A percentile compares a stretch with the other conserved stretches of the same genome.
Conservation (phyloP, 2,888 invertebrate species). For the Litoditis marina region DNA sequence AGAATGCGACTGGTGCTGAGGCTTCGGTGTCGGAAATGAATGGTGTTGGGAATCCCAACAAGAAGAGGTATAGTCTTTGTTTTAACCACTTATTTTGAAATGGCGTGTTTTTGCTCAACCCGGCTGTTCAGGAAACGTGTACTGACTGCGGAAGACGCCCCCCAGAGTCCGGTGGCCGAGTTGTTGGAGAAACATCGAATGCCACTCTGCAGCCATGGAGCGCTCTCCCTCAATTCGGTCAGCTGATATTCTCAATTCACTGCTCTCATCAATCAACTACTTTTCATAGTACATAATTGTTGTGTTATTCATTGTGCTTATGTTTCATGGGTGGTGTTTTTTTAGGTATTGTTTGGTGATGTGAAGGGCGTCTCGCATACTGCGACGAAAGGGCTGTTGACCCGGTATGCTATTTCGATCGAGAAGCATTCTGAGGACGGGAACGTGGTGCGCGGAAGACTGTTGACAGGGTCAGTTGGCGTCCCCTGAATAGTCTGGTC, state of each 20-base stretch:
- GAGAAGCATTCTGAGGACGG: conserved; percentile 8
- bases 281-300: too few species aligned
- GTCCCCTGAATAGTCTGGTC: neutral
- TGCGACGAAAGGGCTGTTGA: conserved; percentile 37
- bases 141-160: too few species aligned
- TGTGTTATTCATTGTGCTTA: neutral
- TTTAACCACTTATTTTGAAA: too few species aligned
- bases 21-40: too few species aligned
- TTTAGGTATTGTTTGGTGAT: conserved; percentile 44
- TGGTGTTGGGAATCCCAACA: too few species aligned
- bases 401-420: conserved; percentile 30
- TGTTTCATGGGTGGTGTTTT: neutral
- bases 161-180: conserved; percentile 23
- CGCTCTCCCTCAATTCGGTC: conserved; percentile 45
- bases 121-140: too few species aligned
- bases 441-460: neutral
- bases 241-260: too few species aligned
- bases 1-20: too few species aligned
- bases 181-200: conserved; percentile 23
- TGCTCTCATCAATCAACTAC: too few species aligned
- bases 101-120: too few species aligned
- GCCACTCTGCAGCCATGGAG: conserved; percentile 49
- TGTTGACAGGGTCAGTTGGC: conserved; percentile 25
- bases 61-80: too few species aligned
- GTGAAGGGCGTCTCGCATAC: conserved; percentile 49